These are phyloP conservation scores for Oceanites oceanicus DNA, from an alignment of 2,113 vertebrate species.

Conservation along the genomic window DNA sequence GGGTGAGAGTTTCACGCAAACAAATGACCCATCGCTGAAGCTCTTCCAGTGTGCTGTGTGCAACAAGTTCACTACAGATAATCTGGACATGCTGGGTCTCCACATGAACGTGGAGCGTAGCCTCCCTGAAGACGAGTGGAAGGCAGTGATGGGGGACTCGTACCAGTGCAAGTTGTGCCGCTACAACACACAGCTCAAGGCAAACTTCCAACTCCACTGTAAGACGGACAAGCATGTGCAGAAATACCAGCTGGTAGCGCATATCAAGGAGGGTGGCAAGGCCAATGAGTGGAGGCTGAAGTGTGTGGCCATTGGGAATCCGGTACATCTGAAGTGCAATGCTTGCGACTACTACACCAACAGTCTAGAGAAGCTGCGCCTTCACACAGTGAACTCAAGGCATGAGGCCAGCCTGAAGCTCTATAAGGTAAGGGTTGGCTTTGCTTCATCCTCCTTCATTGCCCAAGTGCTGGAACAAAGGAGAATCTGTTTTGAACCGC, in stretches of 20 bases:
- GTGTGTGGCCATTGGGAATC: constrained; percentile 97
- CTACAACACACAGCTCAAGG: constrained; percentile 98
- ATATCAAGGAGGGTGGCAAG: constrained; percentile 98
- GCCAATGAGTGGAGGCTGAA: constrained; percentile 98
- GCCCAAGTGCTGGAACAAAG: not conserved
- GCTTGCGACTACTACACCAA: constrained; percentile 99
- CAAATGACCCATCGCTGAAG: constrained; percentile 95
- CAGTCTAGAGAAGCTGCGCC: constrained; percentile 95
- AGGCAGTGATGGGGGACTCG: constrained; percentile 91
- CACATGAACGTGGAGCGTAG: constrained; percentile 94
- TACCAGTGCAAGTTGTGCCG: constrained; percentile 98
- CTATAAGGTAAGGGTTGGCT: constrained; percentile 88
- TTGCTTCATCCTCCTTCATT: not conserved
- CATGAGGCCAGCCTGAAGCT: constrained; percentile 98
- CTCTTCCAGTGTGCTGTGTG: constrained; percentile 98
- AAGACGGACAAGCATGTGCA: constrained; percentile 99
- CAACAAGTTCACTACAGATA: constrained; percentile 98
- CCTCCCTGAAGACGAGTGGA: constrained; percentile 97
- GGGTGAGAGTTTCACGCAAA: constrained; percentile 95
- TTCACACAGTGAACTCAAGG: constrained; percentile 94
- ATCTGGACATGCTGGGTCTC: constrained; percentile 93
- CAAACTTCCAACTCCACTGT: constrained; percentile 99
- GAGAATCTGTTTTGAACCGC: not conserved
- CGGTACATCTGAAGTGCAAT: constrained; percentile 96
- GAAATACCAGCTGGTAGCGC: constrained; percentile 97